phyloP scores from a whole-genome alignment of 1,140 invertebrate species.

The Cataglyphis hispanica region DNA sequence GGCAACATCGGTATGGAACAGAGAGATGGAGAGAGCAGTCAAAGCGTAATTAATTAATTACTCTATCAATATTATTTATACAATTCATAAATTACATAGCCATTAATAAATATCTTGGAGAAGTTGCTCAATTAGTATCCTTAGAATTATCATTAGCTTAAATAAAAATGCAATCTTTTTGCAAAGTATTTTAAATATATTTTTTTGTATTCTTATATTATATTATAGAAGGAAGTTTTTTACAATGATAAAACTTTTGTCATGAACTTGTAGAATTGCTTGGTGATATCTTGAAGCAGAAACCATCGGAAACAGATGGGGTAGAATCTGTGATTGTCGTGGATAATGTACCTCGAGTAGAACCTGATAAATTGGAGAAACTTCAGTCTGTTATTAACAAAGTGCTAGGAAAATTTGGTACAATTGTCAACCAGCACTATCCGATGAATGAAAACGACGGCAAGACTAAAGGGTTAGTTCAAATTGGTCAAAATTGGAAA shows the following conservation, averaged over 20 bases:
- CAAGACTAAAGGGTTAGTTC: conserved; percentile 93
- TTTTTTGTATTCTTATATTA: background rate
- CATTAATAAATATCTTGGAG: no score
- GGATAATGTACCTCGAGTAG: conserved; percentile 98
- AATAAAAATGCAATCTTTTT: background rate
- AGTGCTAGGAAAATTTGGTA: conserved; percentile 96
- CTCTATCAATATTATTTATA: no score
- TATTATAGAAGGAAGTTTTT: background rate
- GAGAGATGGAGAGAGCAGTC: no score
- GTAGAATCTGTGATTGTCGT: conserved; percentile 98
- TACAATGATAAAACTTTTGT: background rate
- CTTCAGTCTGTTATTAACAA: conserved; percentile 97
- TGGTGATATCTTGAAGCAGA: conserved; percentile 93
- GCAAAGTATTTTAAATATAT: background rate
- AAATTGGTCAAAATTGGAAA: background rate
- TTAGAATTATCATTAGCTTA: background rate
- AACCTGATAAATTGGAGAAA: conserved; percentile 96
- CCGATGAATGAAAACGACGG: conserved; percentile 92
- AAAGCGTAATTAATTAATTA: no score
- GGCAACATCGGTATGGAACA: no score
- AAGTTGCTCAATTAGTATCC: no score
- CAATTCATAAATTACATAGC: no score
- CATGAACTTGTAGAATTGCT: conserved; percentile 91
- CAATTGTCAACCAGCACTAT: conserved; percentile 96
- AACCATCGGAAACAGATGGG: conserved; percentile 97